phyloP scores from a whole-genome alignment of 2,888 invertebrate genomes.

The Pomacea canaliculata region DNA sequence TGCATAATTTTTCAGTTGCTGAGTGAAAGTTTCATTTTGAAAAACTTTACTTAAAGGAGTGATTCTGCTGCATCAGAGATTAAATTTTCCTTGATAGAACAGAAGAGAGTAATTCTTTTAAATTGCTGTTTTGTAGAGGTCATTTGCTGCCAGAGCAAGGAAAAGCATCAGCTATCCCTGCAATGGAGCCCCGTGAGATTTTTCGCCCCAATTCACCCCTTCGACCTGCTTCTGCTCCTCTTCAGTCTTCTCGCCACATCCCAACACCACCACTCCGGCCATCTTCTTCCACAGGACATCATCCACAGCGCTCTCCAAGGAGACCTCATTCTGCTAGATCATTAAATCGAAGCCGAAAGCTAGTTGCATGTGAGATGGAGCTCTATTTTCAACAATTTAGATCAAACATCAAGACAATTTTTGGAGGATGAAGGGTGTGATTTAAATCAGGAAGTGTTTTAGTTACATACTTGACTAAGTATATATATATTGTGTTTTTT shows the following conservation, averaged over 20 bases:
- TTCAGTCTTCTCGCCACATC: not conserved
- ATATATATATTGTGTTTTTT: too few species aligned
- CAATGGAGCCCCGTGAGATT: constrained; percentile 46
- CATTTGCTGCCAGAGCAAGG: constrained; percentile 44
- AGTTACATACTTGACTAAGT: too few species aligned
- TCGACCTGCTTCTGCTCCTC: constrained; percentile 31
- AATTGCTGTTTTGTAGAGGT: constrained; percentile 34
- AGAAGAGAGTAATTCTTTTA: too few species aligned
- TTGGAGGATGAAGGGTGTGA: too few species aligned
- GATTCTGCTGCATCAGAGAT: too few species aligned
- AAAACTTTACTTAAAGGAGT: too few species aligned
- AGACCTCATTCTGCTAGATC: constrained; percentile 32
- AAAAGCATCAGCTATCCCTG: constrained; percentile 48
- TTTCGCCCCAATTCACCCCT: constrained; percentile 44
- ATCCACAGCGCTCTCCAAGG: constrained; percentile 8
- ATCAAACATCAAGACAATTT: too few species aligned
- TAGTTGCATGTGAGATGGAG: constrained; percentile 27
- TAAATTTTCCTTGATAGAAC: too few species aligned
- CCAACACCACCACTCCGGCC: constrained; percentile 21
- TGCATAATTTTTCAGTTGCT: too few species aligned
- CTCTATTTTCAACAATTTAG: not conserved
- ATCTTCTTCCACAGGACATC: constrained; percentile 2
- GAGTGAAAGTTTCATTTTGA: too few species aligned
- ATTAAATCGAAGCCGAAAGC: constrained; percentile 11
- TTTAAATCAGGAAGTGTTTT: too few species aligned